Evolutionary conservation across 1,140 invertebrate genomes (phyloP), one percentile per base, ranked within the genome.

Genomic region (Drosophila kohkoa): DNA sequence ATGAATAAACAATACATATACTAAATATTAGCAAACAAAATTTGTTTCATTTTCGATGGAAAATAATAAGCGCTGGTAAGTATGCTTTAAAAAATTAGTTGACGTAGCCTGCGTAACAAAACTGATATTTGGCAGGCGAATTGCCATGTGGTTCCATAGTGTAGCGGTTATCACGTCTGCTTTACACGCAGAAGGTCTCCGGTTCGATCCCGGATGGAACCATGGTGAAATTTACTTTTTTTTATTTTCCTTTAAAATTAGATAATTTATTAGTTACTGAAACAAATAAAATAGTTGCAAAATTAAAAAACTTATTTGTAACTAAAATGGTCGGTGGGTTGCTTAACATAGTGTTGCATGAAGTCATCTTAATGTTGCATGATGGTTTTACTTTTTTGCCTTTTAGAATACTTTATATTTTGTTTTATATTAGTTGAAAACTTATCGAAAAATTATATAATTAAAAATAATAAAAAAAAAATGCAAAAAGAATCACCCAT

Each of bases 121-220:
- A 88, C 68, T 88, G 54, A 46, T 77, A 52, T 79, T 87, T 70
- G 32, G 76, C 62, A 13, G 1, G 0, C 0, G 0, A 0, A 0
- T 0, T 0, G 0, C 8, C 57, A 81, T 3, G 38, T 46, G 77
- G 81, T 77, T 80, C 81, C 66, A 80, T 85, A 93, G 93, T 93
- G 94, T 94, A 94, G 94, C 93, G 94, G 94, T 94, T 94, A 94
- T 94, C 94, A 94, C 94, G 93, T 94, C 93, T 93, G 94, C 94
- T 94, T 94, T 93, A 94, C 94, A 94, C 94, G 94, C 94, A 93
- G 93, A 94, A 94, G 94, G 94, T 94, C 94, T 93, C 94, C 93
- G 94, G 94, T 94, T 94, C 94, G 94, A 94, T 93, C 94, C 94
- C 94, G 93, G 94, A 94, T 94, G 93, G 93, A 93, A 94, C 92